Evolutionary conservation across 2,888 invertebrate species (phyloP).

Genomic region (Orthosia incerta): DNA sequence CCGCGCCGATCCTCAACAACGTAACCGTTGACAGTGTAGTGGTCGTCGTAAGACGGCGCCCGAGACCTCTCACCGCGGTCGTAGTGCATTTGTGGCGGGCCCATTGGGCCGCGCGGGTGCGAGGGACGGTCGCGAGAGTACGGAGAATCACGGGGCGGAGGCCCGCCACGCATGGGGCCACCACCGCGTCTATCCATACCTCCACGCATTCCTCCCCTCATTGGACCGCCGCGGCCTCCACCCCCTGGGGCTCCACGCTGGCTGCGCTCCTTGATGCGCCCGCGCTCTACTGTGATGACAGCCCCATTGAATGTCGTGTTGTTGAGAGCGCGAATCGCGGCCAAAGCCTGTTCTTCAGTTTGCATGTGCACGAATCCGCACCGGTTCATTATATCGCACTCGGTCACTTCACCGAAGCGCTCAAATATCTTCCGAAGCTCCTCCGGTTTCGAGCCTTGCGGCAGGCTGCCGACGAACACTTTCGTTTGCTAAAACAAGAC

Average conservation of each 20-base stretch:
- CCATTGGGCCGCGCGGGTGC: conserved; percentile 79
- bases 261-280: conserved; percentile 94
- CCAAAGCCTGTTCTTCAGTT: conserved; percentile 95
- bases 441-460: conserved; percentile 95
- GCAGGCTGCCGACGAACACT: conserved; percentile 98
- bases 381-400: conserved; percentile 98
- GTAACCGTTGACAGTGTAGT: conserved; percentile 80
- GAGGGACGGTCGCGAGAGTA: conserved; percentile 79
- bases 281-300: conserved; percentile 96
- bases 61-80: conserved; percentile 80
- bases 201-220: conserved; percentile 86
- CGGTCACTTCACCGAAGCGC: conserved; percentile 96
- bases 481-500: conserved; percentile 93
- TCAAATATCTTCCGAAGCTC: conserved; percentile 96
- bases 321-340: conserved; percentile 95
- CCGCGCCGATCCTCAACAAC: conserved; percentile 87
- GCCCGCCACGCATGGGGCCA: conserved; percentile 77
- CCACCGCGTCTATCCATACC: conserved; percentile 82
- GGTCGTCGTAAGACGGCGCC: conserved; percentile 80
- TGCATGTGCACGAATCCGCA: conserved; percentile 98
- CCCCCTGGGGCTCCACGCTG: conserved; percentile 85
- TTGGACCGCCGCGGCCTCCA: conserved; percentile 77
- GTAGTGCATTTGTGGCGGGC: conserved; percentile 75
- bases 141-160: conserved; percentile 79
- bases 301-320: conserved; percentile 96